Base-by-base conservation (phyloP, 2,113 vertebrate genomes). In the Cepphus grylle region DNA sequence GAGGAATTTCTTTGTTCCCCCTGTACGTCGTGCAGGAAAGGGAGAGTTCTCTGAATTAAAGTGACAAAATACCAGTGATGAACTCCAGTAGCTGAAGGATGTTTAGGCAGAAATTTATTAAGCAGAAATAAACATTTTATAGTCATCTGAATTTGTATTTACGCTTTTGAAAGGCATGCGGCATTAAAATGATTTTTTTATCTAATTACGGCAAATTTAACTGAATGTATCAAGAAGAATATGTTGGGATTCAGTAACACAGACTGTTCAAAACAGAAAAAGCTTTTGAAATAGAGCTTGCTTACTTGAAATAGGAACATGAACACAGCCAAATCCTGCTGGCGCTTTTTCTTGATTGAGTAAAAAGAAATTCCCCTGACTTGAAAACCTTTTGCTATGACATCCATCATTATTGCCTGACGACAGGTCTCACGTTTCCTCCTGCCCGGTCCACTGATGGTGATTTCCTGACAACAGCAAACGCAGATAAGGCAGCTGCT, bases 211-310 rank as follows among this genome's bases (percentile, higher is more conserved):
- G 66, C 62, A 81, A 82, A 49, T 45, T 34, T n/a, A 36, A 42
- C 23, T 2, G 3, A 79, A 18, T 45, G 25, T n/a, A 40, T 23
- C 20, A 43, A 47, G 74, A 38, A 29, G 26, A 71, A 22, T 26
- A 23, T 0, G 0, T 3, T 72, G 22, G 27, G 70, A 25, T 73
- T 74, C 32, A 42, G 70, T 52, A 53, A 25, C 17, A 1, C 45
- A 22, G 15, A 25, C 50, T 88, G 8, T 38, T 96, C 32, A 6
- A 1, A 34, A 65, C 27, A 88, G 47, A 29, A 71, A 26, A 78
- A 0, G 1, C 1, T 77, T 93, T 43, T 70, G 52, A n/a, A 88
- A 11, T 36, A 67, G 21, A 67, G 8, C 12, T 83, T 53, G 4
- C 58, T 45, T 53, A 1, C 50, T 81, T 90, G 90, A 81, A 80